phyloP scores from a whole-genome alignment of 2,113 vertebrate species.

The Macrotis lagotis region DNA sequence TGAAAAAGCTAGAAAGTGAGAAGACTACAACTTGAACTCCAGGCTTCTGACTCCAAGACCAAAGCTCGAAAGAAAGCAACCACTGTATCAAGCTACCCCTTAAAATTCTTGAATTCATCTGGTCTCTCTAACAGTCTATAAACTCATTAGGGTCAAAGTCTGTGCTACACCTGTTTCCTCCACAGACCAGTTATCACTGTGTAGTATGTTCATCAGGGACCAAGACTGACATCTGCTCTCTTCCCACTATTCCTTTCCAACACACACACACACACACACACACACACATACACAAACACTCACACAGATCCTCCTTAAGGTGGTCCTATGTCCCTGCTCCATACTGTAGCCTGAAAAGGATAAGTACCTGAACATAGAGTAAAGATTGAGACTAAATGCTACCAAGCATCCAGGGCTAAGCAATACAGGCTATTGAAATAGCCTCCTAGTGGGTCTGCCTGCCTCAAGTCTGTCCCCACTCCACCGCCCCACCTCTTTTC shows the following conservation, averaged over 20 bases:
- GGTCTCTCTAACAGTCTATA: background rate
- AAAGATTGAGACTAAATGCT: background rate
- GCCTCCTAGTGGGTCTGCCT: background rate
- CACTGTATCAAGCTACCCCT: background rate
- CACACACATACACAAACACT: too few species aligned
- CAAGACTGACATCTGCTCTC: background rate
- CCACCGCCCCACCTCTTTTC: background rate
- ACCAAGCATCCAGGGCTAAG: background rate
- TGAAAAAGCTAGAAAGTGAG: background rate
- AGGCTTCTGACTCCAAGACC: background rate
- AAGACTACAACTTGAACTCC: background rate
- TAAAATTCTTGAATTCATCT: background rate
- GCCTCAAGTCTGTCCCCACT: background rate
- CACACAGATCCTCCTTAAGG: background rate
- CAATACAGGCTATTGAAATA: background rate
- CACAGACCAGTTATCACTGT: background rate
- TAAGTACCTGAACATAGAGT: background rate
- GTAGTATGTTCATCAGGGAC: background rate
- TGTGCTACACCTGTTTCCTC: background rate
- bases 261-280: too few species aligned
- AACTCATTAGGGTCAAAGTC: background rate
- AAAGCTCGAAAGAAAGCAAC: background rate
- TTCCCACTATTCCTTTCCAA: too few species aligned
- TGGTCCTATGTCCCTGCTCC: background rate
- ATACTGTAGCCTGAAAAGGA: background rate